phyloP scores from a whole-genome alignment of 2,888 invertebrate species.

The Drosophila diplacantha region DNA sequence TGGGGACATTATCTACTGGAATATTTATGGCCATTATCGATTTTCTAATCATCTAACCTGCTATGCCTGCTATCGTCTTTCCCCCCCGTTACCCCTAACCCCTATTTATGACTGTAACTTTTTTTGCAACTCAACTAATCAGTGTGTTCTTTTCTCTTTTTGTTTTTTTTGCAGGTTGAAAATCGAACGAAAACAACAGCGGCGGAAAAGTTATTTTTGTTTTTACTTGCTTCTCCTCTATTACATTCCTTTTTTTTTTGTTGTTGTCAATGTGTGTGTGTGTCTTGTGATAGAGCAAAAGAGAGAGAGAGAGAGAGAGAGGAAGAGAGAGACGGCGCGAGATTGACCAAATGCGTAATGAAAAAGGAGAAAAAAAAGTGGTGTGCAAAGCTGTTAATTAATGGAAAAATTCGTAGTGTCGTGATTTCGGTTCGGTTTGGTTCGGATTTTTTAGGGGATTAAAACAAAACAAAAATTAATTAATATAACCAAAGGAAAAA shows the following conservation, averaged over 20 bases:
- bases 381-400: conserved; percentile 44
- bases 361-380: conserved; percentile 3
- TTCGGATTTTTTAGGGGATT: conserved; percentile 2
- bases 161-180: conserved; percentile 18
- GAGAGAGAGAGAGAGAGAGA: conserved; percentile 3
- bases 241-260: conserved; percentile 11
- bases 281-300: conserved; percentile 17
- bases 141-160: conserved; percentile 13
- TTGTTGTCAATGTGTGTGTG: conserved; percentile 1
- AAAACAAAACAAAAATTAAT: not conserved
- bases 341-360: conserved; percentile 8
- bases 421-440: conserved; percentile 16
- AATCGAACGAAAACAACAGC: conserved; percentile 11
- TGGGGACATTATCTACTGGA: conserved; percentile 25
- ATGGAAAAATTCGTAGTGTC: conserved; percentile 36
- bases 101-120: not conserved
- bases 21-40: conserved; percentile 42
- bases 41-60: conserved; percentile 44
- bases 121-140: conserved; percentile 12
- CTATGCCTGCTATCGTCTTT: conserved; percentile 21
- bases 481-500: not conserved
- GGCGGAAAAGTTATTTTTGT: conserved; percentile 6
- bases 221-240: conserved; percentile 6
- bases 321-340: conserved; percentile 8
- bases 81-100: not conserved